Evolutionary conservation across 92 coral and sea anemone genomes (phyloP).

Genomic region (Palythoa grandiflora): DNA sequence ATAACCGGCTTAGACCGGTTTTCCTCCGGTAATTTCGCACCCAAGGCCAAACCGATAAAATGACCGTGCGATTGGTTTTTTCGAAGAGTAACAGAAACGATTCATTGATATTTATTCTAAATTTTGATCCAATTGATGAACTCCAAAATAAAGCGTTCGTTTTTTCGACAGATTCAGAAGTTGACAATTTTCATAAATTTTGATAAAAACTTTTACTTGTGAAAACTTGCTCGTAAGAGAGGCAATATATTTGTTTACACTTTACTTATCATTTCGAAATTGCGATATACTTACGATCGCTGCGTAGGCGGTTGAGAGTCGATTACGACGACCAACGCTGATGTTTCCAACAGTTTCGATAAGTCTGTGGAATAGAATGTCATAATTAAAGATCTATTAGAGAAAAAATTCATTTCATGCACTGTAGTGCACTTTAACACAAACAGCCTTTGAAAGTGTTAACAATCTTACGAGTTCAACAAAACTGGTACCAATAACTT

Average conservation of each 20-base stretch:
- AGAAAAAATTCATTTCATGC: neutral
- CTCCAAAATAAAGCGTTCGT: too few relatives aligned
- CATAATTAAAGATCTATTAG: neutral
- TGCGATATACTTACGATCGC: conserved; percentile 61
- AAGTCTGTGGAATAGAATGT: conserved; percentile 55
- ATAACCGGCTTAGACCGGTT: too few relatives aligned
- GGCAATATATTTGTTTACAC: neutral
- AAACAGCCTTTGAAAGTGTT: too few relatives aligned
- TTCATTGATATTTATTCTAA: too few relatives aligned
- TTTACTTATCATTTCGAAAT: neutral
- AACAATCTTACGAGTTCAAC: neutral
- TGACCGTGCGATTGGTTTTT: too few relatives aligned
- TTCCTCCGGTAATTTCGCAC: too few relatives aligned
- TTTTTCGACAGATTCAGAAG: too few relatives aligned
- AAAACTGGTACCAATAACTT: neutral
- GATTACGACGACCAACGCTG: conserved; percentile 78
- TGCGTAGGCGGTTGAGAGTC: conserved; percentile 66
- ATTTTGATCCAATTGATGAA: too few relatives aligned
- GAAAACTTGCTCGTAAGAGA: neutral
- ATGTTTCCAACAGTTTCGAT: conserved; percentile 71
- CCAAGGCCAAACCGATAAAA: too few relatives aligned
- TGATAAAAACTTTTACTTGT: neutral
- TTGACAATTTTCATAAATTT: neutral
- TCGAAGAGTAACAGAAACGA: too few relatives aligned
- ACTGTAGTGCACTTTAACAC: neutral